These are phyloP conservation scores for Zaprionus bogoriensis DNA, from an alignment of 2,888 invertebrate genomes.

Conservation along the genomic window DNA sequence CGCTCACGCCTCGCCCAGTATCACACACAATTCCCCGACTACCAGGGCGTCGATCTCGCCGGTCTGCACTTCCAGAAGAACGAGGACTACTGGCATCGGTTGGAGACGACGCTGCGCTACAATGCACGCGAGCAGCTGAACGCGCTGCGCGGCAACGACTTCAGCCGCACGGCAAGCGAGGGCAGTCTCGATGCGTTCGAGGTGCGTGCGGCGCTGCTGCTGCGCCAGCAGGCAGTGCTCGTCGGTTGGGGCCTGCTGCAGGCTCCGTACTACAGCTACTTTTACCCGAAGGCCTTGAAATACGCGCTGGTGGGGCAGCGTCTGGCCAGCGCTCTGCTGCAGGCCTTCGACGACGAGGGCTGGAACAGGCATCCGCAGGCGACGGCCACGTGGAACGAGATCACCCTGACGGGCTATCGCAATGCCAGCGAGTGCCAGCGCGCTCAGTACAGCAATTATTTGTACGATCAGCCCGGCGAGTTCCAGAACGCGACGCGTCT, in stretches of 20 bases:
- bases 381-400: constrained; percentile 59
- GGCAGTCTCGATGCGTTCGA: constrained; percentile 62
- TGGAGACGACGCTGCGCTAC: constrained; percentile 57
- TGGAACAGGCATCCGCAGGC: constrained; percentile 66
- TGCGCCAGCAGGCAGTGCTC: constrained; percentile 57
- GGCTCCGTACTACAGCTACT: constrained; percentile 71
- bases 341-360: constrained; percentile 73
- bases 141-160: constrained; percentile 53
- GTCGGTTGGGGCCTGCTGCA: constrained; percentile 78
- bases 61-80: constrained; percentile 53
- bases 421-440: constrained; percentile 74
- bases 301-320: constrained; percentile 70
- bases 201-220: constrained; percentile 56
- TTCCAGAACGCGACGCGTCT: constrained; percentile 70
- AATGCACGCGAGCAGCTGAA: constrained; percentile 58
- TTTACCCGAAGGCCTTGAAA: constrained; percentile 70
- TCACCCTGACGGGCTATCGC: constrained; percentile 57
- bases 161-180: constrained; percentile 18
- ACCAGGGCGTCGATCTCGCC: constrained; percentile 56
- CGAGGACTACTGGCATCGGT: constrained; percentile 67
- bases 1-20: constrained; percentile 58
- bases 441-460: constrained; percentile 70
- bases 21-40: constrained; percentile 60
- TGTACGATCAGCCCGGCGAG: constrained; percentile 64
- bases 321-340: constrained; percentile 64